Percentiles rank a stretch among this genome's conserved stretches.
phyloP scores from a whole-genome alignment of 2,797 vertebrate species.

The Notolabrus celidotus region DNA sequence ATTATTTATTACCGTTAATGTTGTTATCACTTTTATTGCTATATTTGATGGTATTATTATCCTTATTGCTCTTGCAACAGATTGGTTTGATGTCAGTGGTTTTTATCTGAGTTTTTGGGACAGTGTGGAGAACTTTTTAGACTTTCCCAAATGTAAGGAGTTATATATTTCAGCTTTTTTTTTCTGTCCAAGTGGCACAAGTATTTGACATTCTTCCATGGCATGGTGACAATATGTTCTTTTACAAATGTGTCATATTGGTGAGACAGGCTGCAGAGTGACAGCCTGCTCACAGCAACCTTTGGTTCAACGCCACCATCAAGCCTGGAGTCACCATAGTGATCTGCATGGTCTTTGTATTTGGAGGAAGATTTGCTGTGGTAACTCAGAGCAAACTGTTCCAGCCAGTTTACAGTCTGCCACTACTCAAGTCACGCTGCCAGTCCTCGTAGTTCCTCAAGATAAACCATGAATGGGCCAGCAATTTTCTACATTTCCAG shows the following conservation, averaged over 20 bases:
- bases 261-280: slow-evolving; percentile 47
- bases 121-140: slow-evolving; percentile 57
- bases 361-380: slow-evolving; percentile 63
- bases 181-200: slow-evolving; percentile 67
- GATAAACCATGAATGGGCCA: slow-evolving; percentile 50
- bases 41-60: slow-evolving; percentile 85
- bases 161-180: slow-evolving; percentile 67
- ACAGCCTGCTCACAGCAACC: slow-evolving; percentile 59
- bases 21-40: slow-evolving; percentile 82
- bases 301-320: slow-evolving; percentile 53
- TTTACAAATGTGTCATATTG: slow-evolving; percentile 56
- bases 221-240: slow-evolving; percentile 65
- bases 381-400: slow-evolving; percentile 59
- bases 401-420: slow-evolving; percentile 68
- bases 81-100: slow-evolving; percentile 79
- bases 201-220: slow-evolving; percentile 69
- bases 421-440: slow-evolving; percentile 58
- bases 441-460: slow-evolving; percentile 58
- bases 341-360: slow-evolving; percentile 55
- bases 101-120: slow-evolving; percentile 76
- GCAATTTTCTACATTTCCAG: slow-evolving; percentile 52
- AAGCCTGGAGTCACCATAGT: slow-evolving; percentile 58
- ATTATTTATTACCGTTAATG: slow-evolving; percentile 85
- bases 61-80: slow-evolving; percentile 78
- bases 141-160: slow-evolving; percentile 65